Base-by-base conservation (phyloP, 2,888 invertebrate species). In the Stramonita haemastoma region DNA sequence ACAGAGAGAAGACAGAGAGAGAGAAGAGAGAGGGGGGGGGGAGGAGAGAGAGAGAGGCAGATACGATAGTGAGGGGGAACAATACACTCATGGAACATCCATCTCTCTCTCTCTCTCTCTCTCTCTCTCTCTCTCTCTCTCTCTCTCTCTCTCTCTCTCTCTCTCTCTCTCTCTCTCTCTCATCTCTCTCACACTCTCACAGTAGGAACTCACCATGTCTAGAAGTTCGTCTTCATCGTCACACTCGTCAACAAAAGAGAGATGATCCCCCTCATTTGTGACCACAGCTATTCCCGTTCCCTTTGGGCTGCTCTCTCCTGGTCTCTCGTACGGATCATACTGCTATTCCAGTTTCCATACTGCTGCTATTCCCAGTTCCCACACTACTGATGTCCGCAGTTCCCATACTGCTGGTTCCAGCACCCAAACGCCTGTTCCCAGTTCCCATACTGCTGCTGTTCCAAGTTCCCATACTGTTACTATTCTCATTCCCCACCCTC, bases 201-300 rank as follows among this genome's bases (percentile, higher is more conserved):
- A 19, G 8, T 32, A 34, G 4, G 17, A 79, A 88, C 88, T 88
- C 57, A 88, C 88, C 88, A 84, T 17, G 70, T 88, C 88, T 11
- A 88, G 88, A 32, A 88, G 83, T 46, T 83, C 81, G 4, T 88
- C 88, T 46, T 88, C 88, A 36, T 88, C 88, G 32, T 66, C 36
- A n/a, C 83, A 83, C 56, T 60, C 17, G 70, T 34, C 66, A n/a
- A 81, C n/a, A 22, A 26, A 29, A n/a, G 36, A 32, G 26, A 29
- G 70, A 22, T n/a, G 70, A 22, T n/a, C 34, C 8, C 83, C 29
- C 66, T 57, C 17, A 29, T 8, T 36, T 17, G 60, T 34, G 32
- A 66, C 34, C 86, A 66, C 66, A 5, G 34, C 26, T 29, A 34
- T 32, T 26, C 15, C 77, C 34, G 73, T 73, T 46, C 26, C 81